Evolutionary conservation across 2,797 vertebrate genomes (phyloP).

Genomic region (Natrix natrix): DNA sequence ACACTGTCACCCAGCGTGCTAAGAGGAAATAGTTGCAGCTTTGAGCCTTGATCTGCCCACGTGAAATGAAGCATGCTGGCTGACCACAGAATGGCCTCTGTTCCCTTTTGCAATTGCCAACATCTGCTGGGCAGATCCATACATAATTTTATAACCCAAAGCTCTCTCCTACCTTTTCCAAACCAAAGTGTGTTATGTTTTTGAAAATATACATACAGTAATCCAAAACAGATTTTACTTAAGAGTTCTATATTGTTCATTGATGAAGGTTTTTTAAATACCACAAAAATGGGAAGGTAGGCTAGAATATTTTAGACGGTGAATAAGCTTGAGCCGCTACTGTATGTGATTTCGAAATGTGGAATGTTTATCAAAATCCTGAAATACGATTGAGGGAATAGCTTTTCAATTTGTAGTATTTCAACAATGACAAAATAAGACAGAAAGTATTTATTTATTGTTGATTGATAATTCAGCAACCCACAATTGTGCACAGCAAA

Average conservation of each 20-base stretch:
- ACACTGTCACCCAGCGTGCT: slow-evolving; percentile 31
- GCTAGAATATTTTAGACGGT: not conserved
- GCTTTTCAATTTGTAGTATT: not conserved
- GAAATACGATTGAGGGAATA: not conserved
- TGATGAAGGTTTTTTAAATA: slow-evolving; percentile 18
- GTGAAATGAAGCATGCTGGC: slow-evolving; percentile 57
- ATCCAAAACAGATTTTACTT: slow-evolving; percentile 24
- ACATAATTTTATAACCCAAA: slow-evolving; percentile 59
- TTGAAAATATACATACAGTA: not conserved
- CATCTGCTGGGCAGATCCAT: slow-evolving; percentile 67
- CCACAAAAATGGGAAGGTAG: slow-evolving; percentile 5
- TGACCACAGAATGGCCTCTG: slow-evolving; percentile 66
- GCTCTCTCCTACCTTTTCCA: slow-evolving; percentile 48
- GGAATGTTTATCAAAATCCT: not conserved
- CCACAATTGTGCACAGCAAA: not conserved
- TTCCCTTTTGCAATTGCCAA: slow-evolving; percentile 63
- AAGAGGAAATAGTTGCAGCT: slow-evolving; percentile 66
- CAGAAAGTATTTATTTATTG: not conserved
- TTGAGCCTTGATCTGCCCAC: slow-evolving; percentile 66
- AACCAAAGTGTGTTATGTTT: slow-evolving; percentile 17
- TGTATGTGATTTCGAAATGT: not conserved
- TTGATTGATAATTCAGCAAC: not conserved
- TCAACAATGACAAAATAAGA: not conserved
- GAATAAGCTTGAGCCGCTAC: not conserved
- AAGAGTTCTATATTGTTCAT: not conserved